phyloP scores from a whole-genome alignment of 2,888 invertebrate genomes.

The Apamea epomidion region DNA sequence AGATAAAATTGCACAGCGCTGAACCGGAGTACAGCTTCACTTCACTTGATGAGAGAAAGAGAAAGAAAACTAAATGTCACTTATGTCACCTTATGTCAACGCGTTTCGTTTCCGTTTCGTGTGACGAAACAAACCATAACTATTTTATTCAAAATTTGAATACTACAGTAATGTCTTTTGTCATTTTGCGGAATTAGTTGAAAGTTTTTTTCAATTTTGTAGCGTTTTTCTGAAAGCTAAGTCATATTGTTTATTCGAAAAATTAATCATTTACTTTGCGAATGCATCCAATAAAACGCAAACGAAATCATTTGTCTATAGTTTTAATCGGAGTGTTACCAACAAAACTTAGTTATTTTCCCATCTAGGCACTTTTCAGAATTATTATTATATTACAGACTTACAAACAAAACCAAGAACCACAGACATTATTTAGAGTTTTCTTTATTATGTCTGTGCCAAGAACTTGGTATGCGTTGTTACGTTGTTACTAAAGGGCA shows the following conservation, averaged over 20 bases:
- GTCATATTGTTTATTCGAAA: neutral
- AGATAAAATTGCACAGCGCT: constrained; percentile 95
- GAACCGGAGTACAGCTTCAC: constrained; percentile 93
- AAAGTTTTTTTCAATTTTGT: fast-evolving
- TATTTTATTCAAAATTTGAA: neutral
- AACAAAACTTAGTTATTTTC: neutral
- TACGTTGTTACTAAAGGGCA: neutral
- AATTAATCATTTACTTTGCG: neutral
- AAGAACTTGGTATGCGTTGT: too few species aligned
- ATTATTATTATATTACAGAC: neutral
- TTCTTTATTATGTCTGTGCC: too few species aligned
- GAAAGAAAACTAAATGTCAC: constrained; percentile 61
- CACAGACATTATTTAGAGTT: too few species aligned
- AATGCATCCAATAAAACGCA: constrained; percentile 26
- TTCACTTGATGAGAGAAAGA: constrained; percentile 78
- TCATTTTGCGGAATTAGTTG: fast-evolving
- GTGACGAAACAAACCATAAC: neutral
- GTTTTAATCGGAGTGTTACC: constrained; percentile 4
- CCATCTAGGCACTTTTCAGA: neutral
- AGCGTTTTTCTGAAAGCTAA: neutral
- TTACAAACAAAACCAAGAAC: neutral
- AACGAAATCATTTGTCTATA: neutral
- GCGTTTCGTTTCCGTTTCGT: constrained; percentile 41
- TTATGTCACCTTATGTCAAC: neutral
- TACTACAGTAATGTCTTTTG: neutral